Percentiles rank a stretch among this genome's conserved stretches.
Conservation (phyloP, 2,888 invertebrate genomes). For the Campoplex nolae region DNA sequence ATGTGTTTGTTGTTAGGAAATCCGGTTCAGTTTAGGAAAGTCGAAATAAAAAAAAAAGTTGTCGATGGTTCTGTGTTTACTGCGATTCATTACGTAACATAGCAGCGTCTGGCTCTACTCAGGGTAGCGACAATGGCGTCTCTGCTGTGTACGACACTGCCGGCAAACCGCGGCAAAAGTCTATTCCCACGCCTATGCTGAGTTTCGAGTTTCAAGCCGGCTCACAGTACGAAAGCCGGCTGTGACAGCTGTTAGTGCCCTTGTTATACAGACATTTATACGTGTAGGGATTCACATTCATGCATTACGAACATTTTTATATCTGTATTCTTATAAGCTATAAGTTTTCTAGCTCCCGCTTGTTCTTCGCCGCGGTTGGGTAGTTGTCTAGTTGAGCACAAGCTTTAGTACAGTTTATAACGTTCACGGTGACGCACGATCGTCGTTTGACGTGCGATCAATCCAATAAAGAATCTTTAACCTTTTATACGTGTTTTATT, state of each 20-base stretch:
- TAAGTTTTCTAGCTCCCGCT: background rate
- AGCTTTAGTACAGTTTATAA: conserved; percentile 18
- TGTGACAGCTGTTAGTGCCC: conserved; percentile 23
- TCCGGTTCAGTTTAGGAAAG: background rate
- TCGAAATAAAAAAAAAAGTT: background rate
- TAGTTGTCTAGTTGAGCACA: background rate
- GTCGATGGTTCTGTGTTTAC: background rate
- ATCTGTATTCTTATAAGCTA: background rate
- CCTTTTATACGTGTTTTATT: background rate
- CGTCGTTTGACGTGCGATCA: background rate
- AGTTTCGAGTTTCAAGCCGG: background rate
- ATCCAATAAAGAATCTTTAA: background rate
- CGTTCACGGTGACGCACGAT: conserved; percentile 14
- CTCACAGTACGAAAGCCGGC: background rate
- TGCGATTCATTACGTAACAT: background rate
- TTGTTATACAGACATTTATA: background rate
- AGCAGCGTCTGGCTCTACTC: background rate
- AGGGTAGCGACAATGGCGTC: background rate
- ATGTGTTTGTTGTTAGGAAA: background rate
- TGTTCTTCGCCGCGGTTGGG: background rate
- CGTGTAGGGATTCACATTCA: background rate
- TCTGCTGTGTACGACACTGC: background rate
- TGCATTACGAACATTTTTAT: background rate
- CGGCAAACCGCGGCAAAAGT: background rate
- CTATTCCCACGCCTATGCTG: background rate